A percentile compares a stretch with the other conserved stretches of the same genome.
phyloP scores from a whole-genome alignment of 2,888 invertebrate genomes.

The Ditula angustiorana region DNA sequence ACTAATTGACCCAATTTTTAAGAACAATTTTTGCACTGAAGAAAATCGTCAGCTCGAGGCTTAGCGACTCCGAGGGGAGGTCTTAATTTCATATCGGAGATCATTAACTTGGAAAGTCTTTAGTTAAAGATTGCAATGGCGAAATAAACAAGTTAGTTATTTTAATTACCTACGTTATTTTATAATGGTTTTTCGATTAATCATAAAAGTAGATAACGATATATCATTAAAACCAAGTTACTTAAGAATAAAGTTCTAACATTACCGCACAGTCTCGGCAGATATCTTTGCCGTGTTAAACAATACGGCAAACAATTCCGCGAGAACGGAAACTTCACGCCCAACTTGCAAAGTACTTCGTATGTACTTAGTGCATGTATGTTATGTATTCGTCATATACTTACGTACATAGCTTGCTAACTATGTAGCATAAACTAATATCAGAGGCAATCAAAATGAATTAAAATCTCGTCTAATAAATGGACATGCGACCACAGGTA shows the following conservation, averaged over 20 bases:
- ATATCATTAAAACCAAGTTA: too few relatives aligned
- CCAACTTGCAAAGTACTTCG: slow-evolving; percentile 5
- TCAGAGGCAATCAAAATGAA: not conserved
- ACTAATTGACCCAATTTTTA: slow-evolving; percentile 79
- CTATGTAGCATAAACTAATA: not conserved
- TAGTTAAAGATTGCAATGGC: not conserved
- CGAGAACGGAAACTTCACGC: slow-evolving; percentile 15
- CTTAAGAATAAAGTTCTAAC: not conserved
- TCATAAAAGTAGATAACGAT: too few relatives aligned
- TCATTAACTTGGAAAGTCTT: slow-evolving; percentile 43
- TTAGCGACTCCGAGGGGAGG: slow-evolving; percentile 48
- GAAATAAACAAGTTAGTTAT: not conserved
- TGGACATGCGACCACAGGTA: not conserved
- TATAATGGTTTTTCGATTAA: too few relatives aligned
- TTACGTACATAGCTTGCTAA: too few relatives aligned
- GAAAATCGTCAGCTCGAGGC: slow-evolving; percentile 43
- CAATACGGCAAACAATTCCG: slow-evolving; percentile 22
- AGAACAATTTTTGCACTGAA: slow-evolving; percentile 52
- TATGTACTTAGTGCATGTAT: not conserved
- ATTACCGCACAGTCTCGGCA: not conserved
- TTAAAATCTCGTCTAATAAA: not conserved
- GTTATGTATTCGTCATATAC: not conserved
- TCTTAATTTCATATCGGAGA: slow-evolving; percentile 59
- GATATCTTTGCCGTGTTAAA: slow-evolving; percentile 14
- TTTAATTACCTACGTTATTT: not conserved